phyloP scores from a whole-genome alignment of 2,797 vertebrate genomes.

The Buceros bicornis region DNA sequence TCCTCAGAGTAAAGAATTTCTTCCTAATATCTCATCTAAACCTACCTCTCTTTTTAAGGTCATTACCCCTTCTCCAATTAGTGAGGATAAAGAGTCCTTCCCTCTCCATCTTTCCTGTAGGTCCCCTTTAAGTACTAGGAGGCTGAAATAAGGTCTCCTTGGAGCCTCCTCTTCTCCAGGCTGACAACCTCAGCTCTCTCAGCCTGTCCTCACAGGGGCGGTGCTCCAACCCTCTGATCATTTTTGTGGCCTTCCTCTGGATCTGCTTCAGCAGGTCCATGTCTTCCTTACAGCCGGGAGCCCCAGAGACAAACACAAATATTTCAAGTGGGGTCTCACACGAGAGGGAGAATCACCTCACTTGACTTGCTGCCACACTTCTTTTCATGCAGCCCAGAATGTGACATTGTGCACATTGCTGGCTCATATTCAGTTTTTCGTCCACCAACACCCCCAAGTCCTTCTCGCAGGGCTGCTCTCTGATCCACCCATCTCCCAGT shows the following conservation, averaged over 20 bases:
- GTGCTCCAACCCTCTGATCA: not conserved
- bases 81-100: not conserved
- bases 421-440: not conserved
- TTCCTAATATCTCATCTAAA: not conserved
- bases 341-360: not conserved
- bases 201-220: not conserved
- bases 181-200: not conserved
- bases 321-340: not conserved
- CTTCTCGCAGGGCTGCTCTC: not conserved
- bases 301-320: not conserved
- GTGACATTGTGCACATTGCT: not conserved
- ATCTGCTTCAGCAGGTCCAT: not conserved
- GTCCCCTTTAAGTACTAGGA: not conserved
- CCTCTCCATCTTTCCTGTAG: not conserved
- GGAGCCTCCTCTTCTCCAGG: not conserved
- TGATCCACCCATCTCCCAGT: not conserved
- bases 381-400: not conserved
- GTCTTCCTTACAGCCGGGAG: too few species aligned
- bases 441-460: not conserved
- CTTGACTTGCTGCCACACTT: not conserved
- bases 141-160: not conserved
- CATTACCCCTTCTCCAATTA: not conserved
- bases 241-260: not conserved
- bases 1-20: not conserved
- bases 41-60: not conserved